Evolutionary conservation across 2,797 vertebrate genomes (phyloP).

Genomic region (Xenentodon cancila): DNA sequence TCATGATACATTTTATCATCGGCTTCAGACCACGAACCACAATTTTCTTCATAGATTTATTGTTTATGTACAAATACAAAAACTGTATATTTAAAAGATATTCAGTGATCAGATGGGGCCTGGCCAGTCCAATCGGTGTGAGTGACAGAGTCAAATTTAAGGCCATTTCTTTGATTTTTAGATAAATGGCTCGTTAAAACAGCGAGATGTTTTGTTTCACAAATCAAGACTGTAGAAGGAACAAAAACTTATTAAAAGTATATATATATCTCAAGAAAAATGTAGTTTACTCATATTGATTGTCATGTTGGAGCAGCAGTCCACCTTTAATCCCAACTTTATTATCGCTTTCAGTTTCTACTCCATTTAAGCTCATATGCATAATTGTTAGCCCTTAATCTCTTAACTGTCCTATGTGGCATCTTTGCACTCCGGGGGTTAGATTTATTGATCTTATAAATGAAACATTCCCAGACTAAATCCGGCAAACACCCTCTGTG

Average conservation of each 20-base stretch:
- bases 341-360: conserved; percentile 10
- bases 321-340: not conserved
- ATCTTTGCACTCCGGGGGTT: not conserved
- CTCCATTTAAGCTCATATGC: not conserved
- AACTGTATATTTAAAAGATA: conserved; percentile 20
- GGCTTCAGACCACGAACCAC: not conserved
- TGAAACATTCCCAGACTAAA: not conserved
- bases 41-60: conserved; percentile 10
- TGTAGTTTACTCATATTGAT: not conserved
- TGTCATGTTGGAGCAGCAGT: conserved; percentile 34
- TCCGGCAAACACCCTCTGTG: rapidly evolving
- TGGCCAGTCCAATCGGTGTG: conserved; percentile 6
- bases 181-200: not conserved
- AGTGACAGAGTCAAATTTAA: conserved; percentile 2
- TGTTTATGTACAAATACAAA: conserved; percentile 27
- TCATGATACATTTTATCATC: not conserved
- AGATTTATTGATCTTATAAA: not conserved
- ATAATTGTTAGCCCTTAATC: not conserved
- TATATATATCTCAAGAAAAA: not conserved
- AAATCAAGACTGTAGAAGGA: not conserved
- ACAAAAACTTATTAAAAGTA: not conserved
- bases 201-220: not conserved
- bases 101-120: not conserved
- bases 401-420: not conserved
- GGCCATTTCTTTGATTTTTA: not conserved